phyloP scores from a whole-genome alignment of 2,113 vertebrate species.

The Cinclus mexicanus region DNA sequence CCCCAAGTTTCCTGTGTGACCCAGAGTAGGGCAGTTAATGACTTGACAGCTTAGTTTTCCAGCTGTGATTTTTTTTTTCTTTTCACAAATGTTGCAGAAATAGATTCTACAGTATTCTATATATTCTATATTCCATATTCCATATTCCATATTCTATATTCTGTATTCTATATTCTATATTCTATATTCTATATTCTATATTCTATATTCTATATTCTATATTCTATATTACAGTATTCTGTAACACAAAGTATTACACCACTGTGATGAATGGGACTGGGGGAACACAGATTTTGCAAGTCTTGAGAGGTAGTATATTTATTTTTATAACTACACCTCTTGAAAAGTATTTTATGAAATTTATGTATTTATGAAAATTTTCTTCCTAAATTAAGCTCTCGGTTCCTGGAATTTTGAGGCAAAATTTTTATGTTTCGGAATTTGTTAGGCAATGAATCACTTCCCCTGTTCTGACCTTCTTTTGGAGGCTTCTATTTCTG shows the following conservation, averaged over 20 bases:
- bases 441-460: background rate
- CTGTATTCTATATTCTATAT: no score
- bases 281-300: background rate
- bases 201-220: no score
- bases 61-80: background rate
- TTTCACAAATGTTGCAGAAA: background rate
- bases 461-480: background rate
- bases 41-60: background rate
- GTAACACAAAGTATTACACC: background rate
- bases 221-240: no score
- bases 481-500: background rate
- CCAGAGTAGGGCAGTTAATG: background rate
- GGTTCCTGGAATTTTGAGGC: background rate
- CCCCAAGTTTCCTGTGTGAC: background rate
- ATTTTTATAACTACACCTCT: background rate
- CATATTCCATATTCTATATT: no score
- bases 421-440: background rate
- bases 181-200: no score
- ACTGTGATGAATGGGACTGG: background rate
- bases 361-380: background rate
- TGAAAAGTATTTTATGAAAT: background rate
- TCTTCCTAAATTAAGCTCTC: background rate
- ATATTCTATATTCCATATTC: no score
- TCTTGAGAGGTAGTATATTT: background rate
- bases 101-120: background rate